phyloP scores from a whole-genome alignment of 2,113 vertebrate species.

The Colaptes auratus region DNA sequence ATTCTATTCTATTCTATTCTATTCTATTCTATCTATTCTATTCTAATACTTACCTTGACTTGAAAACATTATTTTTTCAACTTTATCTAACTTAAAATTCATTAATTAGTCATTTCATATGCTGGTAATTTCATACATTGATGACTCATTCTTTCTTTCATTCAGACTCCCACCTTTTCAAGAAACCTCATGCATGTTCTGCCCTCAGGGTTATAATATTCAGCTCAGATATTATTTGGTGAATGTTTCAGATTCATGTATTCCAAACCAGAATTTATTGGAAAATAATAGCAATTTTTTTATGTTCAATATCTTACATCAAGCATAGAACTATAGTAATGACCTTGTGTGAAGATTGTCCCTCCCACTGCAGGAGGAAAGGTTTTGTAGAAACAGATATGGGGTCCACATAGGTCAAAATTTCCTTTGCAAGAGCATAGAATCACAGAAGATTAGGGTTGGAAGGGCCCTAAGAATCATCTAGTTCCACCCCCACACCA shows the following conservation, averaged over 20 bases:
- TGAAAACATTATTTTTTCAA: constrained; percentile 18
- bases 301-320: not conserved
- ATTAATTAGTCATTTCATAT: constrained; percentile 36
- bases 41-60: constrained; percentile 4
- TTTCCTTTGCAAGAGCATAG: not conserved
- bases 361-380: not conserved
- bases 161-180: not conserved
- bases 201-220: not conserved
- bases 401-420: not conserved
- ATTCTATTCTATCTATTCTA: too few species aligned
- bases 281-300: not conserved
- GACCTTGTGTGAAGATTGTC: not conserved
- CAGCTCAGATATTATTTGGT: not conserved
- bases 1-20: too few species aligned
- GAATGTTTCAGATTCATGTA: not conserved
- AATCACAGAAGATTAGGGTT: too few species aligned
- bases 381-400: not conserved
- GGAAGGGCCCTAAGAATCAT: too few species aligned
- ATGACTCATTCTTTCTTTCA: not conserved
- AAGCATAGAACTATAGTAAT: not conserved
- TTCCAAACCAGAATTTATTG: not conserved
- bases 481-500: too few species aligned
- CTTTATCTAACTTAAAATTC: constrained; percentile 25
- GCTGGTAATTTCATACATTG: constrained; percentile 22
- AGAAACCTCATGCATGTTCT: not conserved